Evolutionary conservation across 2,113 vertebrate genomes (phyloP), one percentile per base, ranked within the genome.

Genomic region (Cervus canadensis): DNA sequence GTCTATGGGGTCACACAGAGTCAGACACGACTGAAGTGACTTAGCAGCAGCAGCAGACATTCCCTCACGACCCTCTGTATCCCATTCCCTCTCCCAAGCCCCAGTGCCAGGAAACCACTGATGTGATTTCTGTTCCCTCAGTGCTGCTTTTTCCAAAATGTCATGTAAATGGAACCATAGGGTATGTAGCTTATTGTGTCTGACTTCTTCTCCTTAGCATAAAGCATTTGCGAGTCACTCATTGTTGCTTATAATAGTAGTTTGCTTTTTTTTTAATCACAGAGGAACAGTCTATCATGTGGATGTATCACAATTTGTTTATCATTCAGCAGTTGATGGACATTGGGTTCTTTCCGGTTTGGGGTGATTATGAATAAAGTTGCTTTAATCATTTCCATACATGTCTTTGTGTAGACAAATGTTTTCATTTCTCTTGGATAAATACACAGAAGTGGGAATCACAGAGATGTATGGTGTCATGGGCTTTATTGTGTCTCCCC

Each of bases 361-460:
- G 5, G 1, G 2, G 40, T 21, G 40, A 83, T 81, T 89, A 74
- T 89, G 67, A 89, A 96, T 83, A 52, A 88, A 97, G 33, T 30
- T 60, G 26, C 23, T 62, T 45, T 78, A 89, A 71, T 85, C 48
- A 93, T 60, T 54, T 76, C 15, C 26, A 2, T n/a, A 26, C 2
- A 11, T 30, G 36, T 19, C 48, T 88, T 84, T 91, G 50, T 92
- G 33, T 84, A 26, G 33, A 71, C 43, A 60, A 56, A 43, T 4
- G 48, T n/a, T 97, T 95, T 96, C 4, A 43, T 91, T 85, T 59
- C n/a, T 95, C 60, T 64, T 87, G 16, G 6, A 48, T 81, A 96
- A 94, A 95, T 60, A 56, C 17, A 19, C 56, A 30, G 17, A 91
- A 30, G 45, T 79, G 33, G 30, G 12, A 89, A 74, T 71, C 48